A percentile compares a stretch with the other conserved stretches of the same genome.
These are phyloP conservation scores for Chelmon rostratus DNA, from an alignment of 2,797 vertebrate species.

Conservation along the genomic window DNA sequence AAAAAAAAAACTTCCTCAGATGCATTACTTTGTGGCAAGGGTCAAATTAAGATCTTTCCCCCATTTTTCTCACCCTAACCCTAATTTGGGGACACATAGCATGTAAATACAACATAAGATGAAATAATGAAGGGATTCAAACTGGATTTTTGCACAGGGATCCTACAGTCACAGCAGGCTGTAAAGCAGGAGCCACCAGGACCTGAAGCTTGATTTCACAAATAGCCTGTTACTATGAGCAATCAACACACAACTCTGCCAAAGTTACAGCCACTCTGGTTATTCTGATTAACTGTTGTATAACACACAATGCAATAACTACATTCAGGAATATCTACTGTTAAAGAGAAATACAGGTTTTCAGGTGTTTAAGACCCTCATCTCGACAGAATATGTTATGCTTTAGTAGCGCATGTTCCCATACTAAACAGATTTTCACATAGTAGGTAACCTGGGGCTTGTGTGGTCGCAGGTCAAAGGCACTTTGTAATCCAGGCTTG, in stretches of 20 bases:
- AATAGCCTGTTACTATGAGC: background rate
- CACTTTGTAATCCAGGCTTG: background rate
- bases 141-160: background rate
- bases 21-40: background rate
- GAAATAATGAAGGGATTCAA: background rate
- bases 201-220: background rate
- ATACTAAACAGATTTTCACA: background rate
- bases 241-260: background rate
- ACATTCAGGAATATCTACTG: background rate
- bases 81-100: no score
- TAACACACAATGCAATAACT: background rate
- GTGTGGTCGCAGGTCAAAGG: background rate
- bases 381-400: background rate
- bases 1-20: background rate
- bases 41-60: background rate
- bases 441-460: background rate
- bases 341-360: background rate
- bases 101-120: background rate
- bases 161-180: no score
- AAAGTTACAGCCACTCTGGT: no score
- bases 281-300: background rate
- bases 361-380: background rate
- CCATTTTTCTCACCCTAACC: no score
- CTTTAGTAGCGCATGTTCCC: background rate
- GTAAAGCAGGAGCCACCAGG: background rate